These are phyloP conservation scores for Parelbella ahira DNA, from an alignment of 2,888 invertebrate species.

Conservation along the genomic window DNA sequence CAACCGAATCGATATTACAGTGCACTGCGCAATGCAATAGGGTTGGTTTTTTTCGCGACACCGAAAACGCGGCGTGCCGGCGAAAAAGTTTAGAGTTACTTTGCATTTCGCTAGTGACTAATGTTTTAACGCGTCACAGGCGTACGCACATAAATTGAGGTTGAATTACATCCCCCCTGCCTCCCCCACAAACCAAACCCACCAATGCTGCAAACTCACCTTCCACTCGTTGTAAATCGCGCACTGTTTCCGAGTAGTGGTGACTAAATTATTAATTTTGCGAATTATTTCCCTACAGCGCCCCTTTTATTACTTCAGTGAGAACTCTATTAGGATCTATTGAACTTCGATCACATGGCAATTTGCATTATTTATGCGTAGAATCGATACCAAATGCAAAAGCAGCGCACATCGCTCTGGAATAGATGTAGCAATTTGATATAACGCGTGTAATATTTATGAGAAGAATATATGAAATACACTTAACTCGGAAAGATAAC, in stretches of 20 bases:
- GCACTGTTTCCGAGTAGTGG: slow-evolving; percentile 41
- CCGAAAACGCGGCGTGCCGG: slow-evolving; percentile 24
- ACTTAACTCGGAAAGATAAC: slow-evolving; percentile 18
- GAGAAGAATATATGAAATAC: slow-evolving; percentile 8
- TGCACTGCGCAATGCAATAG: slow-evolving; percentile 26
- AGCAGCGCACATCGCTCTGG: slow-evolving; percentile 12
- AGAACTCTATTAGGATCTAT: slow-evolving; percentile 24
- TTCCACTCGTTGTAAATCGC: slow-evolving; percentile 55
- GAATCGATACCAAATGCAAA: slow-evolving; percentile 22
- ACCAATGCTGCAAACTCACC: slow-evolving; percentile 53
- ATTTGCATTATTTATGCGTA: slow-evolving; percentile 38
- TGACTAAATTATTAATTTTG: slow-evolving; percentile 51
- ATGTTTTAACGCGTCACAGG: slow-evolving; percentile 73
- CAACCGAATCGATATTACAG: slow-evolving; percentile 26
- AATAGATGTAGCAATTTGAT: slow-evolving; percentile 18
- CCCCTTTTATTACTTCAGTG: slow-evolving; percentile 31
- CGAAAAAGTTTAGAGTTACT: slow-evolving; percentile 28
- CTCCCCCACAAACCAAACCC: slow-evolving; percentile 51
- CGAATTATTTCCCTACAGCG: slow-evolving; percentile 46
- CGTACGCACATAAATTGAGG: slow-evolving; percentile 75
- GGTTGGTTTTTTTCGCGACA: slow-evolving; percentile 26
- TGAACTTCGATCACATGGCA: slow-evolving; percentile 41
- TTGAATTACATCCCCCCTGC: slow-evolving; percentile 63
- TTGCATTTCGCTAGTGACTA: slow-evolving; percentile 47
- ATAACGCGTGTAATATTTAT: slow-evolving; percentile 8